Conservation (phyloP, 1,140 invertebrate species). For the Pseudobourletiella spinata region DNA sequence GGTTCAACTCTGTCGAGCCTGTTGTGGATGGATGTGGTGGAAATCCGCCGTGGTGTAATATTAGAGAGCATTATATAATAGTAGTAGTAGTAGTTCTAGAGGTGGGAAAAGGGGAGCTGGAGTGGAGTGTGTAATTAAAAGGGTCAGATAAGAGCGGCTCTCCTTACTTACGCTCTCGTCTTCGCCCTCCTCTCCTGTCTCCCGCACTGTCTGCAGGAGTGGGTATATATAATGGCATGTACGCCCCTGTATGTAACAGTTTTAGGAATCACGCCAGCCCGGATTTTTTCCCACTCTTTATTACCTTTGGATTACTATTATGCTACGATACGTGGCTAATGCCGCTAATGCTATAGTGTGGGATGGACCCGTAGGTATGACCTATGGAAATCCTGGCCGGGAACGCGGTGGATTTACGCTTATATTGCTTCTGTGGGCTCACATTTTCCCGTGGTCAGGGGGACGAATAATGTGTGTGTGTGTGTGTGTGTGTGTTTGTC, state of each 20-base stretch:
- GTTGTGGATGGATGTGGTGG: too few relatives aligned
- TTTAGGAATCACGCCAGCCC: too few relatives aligned
- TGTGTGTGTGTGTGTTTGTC: not conserved
- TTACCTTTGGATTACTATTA: not conserved
- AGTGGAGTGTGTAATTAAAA: slow-evolving; percentile 7
- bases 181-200: not conserved
- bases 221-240: not conserved
- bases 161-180: not conserved
- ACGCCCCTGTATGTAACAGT: too few relatives aligned
- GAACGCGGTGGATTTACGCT: not conserved
- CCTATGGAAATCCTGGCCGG: not conserved
- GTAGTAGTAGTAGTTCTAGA: too few relatives aligned
- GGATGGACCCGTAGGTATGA: not conserved
- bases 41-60: too few relatives aligned
- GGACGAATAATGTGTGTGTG: not conserved
- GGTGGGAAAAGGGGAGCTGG: too few relatives aligned
- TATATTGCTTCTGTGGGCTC: not conserved
- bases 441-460: not conserved
- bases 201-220: not conserved
- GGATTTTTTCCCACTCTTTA: not conserved
- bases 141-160: not conserved
- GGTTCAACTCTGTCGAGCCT: too few relatives aligned
- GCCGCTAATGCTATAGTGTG: not conserved
- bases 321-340: not conserved
- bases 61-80: too few relatives aligned